Base-by-base conservation (phyloP, 2,797 vertebrate genomes). In the Erithacus rubecula region DNA sequence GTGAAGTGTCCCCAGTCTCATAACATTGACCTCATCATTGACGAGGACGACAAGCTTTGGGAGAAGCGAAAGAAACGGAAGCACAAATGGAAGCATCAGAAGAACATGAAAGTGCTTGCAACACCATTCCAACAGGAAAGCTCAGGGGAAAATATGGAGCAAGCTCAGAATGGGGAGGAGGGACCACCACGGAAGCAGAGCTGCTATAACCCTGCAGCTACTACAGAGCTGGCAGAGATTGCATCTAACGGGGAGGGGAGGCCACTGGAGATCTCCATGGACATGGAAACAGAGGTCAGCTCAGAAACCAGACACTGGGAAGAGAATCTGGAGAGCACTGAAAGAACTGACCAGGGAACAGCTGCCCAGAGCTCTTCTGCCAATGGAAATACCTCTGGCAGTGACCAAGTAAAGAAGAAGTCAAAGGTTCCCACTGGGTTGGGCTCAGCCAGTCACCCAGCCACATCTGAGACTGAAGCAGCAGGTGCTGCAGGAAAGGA, bases 1-100 rank as follows among this genome's bases (percentile, higher is more conserved):
- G 72, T 98, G 27, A 98, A 98, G 83, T 99, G 99, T 96, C 94
- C 97, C 27, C 97, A 98, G 79, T 99, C 99, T 58, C 99, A 99
- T 18, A 98, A 99, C 95, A 99, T 99, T 0, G 99, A 99, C 96
- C 98, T 98, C 53, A 99, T 99, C 95, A 98, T 99, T 76, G 98
- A 98, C 24, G 98, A 98, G 76, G 99, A 99, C 0, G 99, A 99
- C 96, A 98, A 97, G 70, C 83, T 65, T 30, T 96, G 92, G 9
- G 97, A 98, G 44, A 99, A 98, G 90, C 79, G 90, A 59, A 97
- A 97, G 80, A 98, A 95, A 74, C 98, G 97, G 67, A 98, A 98
- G 79, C 98, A 98, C 58, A 99, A 97, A 87, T 97, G 98, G 90
- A 98, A 97, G 39, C 97, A 96, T 39, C 98, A 94, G 71, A 99